phyloP scores from a whole-genome alignment of 2,888 invertebrate genomes.

The Argyresthia albistria region DNA sequence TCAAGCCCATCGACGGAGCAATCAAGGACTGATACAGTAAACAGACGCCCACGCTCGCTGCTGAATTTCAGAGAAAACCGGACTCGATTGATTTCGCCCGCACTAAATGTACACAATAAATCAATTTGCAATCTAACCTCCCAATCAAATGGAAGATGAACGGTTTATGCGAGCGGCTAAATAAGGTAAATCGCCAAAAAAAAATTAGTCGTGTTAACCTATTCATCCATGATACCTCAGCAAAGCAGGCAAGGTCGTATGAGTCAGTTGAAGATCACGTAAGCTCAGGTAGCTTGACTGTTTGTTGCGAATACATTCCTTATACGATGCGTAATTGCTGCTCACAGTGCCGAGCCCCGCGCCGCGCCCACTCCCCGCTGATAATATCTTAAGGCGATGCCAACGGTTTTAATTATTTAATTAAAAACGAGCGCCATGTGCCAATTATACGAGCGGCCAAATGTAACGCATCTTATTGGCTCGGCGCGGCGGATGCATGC shows the following conservation, averaged over 20 bases:
- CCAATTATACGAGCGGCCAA: background rate
- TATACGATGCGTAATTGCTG: constrained; percentile 21
- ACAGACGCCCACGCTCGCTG: background rate
- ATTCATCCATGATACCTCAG: background rate
- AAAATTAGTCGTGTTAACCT: background rate
- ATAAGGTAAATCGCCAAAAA: background rate
- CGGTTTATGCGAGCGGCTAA: no score
- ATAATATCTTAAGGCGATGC: background rate
- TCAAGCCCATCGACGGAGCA: background rate
- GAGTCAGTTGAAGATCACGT: constrained; percentile 1
- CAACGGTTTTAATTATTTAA: background rate
- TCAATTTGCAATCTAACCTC: background rate
- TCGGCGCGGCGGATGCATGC: background rate
- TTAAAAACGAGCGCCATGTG: background rate
- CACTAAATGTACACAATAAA: background rate
- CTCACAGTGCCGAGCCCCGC: background rate
- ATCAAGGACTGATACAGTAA: background rate
- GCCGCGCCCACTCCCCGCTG: background rate
- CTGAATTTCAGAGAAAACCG: background rate
- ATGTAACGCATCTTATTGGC: background rate
- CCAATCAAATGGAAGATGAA: no score
- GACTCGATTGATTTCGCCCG: no score
- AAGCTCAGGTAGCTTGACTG: background rate
- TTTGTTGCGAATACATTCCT: constrained; percentile 24
- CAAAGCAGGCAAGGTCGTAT: background rate